phyloP scores from a whole-genome alignment of 2,113 vertebrate genomes.

The Passer domesticus region DNA sequence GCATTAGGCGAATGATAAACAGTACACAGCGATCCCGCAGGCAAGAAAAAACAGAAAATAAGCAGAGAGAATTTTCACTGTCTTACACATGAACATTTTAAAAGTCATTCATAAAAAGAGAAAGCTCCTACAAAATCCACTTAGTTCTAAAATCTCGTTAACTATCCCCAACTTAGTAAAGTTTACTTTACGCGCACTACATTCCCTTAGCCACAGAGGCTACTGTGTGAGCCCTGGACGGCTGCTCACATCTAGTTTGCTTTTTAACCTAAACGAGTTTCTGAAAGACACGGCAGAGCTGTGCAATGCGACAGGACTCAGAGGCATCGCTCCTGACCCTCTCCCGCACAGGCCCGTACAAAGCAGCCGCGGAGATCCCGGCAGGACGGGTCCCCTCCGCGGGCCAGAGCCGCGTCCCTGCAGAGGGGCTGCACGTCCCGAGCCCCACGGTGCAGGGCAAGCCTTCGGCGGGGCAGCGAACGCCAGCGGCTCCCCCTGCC shows the following conservation, averaged over 20 bases:
- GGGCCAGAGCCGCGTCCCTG: background rate
- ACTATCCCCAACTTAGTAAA: background rate
- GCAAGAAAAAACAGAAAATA: background rate
- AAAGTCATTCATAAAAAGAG: background rate
- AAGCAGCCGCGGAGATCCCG: background rate
- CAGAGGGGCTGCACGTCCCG: background rate
- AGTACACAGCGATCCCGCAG: background rate
- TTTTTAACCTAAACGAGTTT: background rate
- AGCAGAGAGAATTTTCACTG: background rate
- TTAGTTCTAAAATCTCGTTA: background rate
- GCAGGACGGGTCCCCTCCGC: background rate
- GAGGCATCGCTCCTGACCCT: background rate
- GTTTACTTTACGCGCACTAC: background rate
- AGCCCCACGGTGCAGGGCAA: background rate
- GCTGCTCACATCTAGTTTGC: background rate
- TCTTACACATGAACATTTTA: background rate
- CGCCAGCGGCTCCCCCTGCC: background rate
- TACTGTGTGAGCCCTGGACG: background rate
- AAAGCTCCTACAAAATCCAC: background rate
- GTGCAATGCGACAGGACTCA: constrained; percentile 3
- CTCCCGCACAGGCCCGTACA: background rate
- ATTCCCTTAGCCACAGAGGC: background rate
- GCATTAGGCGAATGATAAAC: background rate
- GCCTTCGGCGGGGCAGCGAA: background rate
- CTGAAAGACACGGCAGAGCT: background rate